Conservation (phyloP, 2,888 invertebrate genomes). For the Apeira syringaria region DNA sequence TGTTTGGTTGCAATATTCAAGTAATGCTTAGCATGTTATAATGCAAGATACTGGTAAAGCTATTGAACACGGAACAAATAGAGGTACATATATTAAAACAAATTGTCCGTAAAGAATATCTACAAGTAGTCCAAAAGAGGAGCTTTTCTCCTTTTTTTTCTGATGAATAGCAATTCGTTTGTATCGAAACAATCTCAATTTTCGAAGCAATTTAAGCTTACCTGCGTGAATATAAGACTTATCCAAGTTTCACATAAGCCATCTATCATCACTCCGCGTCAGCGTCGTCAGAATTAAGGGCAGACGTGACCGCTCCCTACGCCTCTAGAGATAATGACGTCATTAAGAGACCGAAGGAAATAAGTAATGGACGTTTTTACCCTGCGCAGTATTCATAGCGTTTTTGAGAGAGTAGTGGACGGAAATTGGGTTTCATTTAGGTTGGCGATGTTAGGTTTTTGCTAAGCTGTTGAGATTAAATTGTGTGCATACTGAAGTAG, state of each 20-base stretch:
- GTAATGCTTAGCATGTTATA: too few species aligned
- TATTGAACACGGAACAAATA: too few species aligned
- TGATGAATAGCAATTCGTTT: too few species aligned
- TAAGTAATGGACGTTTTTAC: slow-evolving; percentile 68
- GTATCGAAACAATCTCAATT: neutral
- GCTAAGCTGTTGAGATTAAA: neutral
- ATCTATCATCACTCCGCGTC: slow-evolving; percentile 59
- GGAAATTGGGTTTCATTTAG: slow-evolving; percentile 20
- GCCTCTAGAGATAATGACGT: slow-evolving; percentile 69
- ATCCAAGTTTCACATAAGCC: slow-evolving; percentile 38
- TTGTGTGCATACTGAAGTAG: too few species aligned
- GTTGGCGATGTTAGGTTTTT: slow-evolving; percentile 1
- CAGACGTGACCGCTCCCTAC: slow-evolving; percentile 55
- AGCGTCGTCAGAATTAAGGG: slow-evolving; percentile 61
- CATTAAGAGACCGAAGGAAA: slow-evolving; percentile 65
- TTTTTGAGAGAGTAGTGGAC: slow-evolving; percentile 19
- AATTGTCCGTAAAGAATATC: too few species aligned
- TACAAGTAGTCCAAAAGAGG: too few species aligned
- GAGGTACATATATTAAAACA: too few species aligned
- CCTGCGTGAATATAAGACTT: slow-evolving; percentile 17
- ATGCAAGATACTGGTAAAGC: too few species aligned
- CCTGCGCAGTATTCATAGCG: slow-evolving; percentile 48
- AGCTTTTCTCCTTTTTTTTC: too few species aligned
- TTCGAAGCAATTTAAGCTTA: neutral
- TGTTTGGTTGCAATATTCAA: too few species aligned